Base-by-base conservation (phyloP, 2,797 vertebrate species). In the Sorex maritimensis region DNA sequence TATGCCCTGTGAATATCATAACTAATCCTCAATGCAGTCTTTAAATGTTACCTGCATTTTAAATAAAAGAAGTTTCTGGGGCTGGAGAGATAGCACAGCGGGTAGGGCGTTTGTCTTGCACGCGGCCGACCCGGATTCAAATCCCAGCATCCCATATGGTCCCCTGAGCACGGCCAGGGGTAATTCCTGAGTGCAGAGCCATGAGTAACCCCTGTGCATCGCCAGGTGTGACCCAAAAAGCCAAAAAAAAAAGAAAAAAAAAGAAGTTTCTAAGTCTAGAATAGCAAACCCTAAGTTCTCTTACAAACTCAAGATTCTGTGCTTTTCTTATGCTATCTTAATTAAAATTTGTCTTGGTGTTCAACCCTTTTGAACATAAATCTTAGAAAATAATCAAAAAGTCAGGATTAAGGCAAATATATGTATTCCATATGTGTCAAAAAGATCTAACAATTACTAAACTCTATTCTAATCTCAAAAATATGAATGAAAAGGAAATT, bases 391-490 rank as follows among this genome's bases (percentile, higher is more conserved):
- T 71, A 91, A 21, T 61, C 3, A 15, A 58, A 74, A 74, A 94
- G 2, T 61, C 15, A 19, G 55, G 55, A 58, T 19, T 58, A 58
- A 84, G 58, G 34, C 61, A 94, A 80, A 88, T 82, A 71, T 14
- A 81, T 79, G 15, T 41, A 94, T 86, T 86, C 74, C 46, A 83
- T 46, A 81, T 23, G 7, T 75, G 72, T 77, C 55, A 84, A 38
- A 88, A 94, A 86, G 41, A 91, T 46, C 10, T 41, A 85, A 55
- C 68, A 90, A 77, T 65, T 81, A 30, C 24, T 72, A 65, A 72
- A 72, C 15, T 95, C 94, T 89, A 81, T 85, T 93, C 67, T 96
- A 78, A 34, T 79, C 72, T 94, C 24, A 84, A 82, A 80, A 65
- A 8, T 81, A 1, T 80, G 13, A 80, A 83, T 26, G 83, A 78